Evolutionary conservation across 2,888 invertebrate species (phyloP), one percentile per base, ranked within the genome.

Genomic region (Watsonalla binaria): DNA sequence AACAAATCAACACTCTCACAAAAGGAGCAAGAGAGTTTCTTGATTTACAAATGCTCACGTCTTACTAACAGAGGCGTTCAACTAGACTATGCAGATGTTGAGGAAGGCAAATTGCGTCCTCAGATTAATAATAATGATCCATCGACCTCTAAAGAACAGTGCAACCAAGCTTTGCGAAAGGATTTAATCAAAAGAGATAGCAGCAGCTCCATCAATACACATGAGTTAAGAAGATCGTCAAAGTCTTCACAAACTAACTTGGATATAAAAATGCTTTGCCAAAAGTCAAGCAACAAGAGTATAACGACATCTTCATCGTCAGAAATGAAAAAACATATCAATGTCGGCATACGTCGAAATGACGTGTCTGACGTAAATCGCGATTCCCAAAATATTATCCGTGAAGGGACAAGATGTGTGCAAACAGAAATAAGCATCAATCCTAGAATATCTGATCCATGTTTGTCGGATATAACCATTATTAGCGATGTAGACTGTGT

Each of bases 381-480:
- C 13, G 11, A 37, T 2, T 9, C 14, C 15, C 35, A 49, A 39
- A 49, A 15, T 14, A 60, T 65, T 5, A 56, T 80, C 11, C 59
- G 69, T 54, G 86, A 86, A 68, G 77, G 78, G 34, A 83, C 84
- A 24, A 79, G 84, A 65, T 82, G 76, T 45, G 71, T 84, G 24
- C 90, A 90, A 70, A 90, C 90, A 33, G 87, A 89, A 68, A 86
- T 90, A 34, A 88, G 85, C 61, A 85, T 90, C 45, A 69, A 89
- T 59, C 90, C 90, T 5, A 82, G 74, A 66, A 82, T 88, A 59
- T 73, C 86, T 5, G 86, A 90, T 58, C 87, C 90, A 0, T 74
- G 78, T 14, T 63, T 87, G 53, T 75, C 83, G 48, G 87, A 90
- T 66, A 80, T 90, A 33, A 78, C 75, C 49, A 78, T 88, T 49